Evolutionary conservation across 1,140 invertebrate species (phyloP), one percentile per base, ranked within the genome.

Genomic region (Drosophila busckii): DNA sequence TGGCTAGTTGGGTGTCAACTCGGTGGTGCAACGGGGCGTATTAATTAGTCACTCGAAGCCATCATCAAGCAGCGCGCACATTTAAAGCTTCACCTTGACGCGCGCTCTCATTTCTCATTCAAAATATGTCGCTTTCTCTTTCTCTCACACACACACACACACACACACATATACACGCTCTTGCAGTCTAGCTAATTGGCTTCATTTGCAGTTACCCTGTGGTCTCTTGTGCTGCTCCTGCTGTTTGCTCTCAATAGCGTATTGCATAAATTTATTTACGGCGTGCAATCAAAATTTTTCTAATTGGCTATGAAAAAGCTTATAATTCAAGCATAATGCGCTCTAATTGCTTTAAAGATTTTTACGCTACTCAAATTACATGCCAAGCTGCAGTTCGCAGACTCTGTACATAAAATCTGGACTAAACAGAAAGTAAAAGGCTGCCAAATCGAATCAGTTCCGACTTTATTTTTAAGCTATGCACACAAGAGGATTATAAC

Each of bases 261-360:
- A 34, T 23, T 28, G 4, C 25, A n/a, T 46, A 7, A 16, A 17
- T 17, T 10, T 32, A 15, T 48, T 40, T 60, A 15, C 25, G 37
- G 28, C 20, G 15, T 42, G 62, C 64, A 63, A 34, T 53, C 65
- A 53, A 62, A 61, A 70, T 53, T 70, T n/a, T 78, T 76, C 62
- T 78, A 78, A 78, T 78, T 78, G 73, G 73, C 71, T 80, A 73
- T 78, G 73, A 78, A 78, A n/a, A 80, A 54, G 53, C 78, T 53
- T 68, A 78, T 73, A 73, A 78, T 80, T 80, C 73, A 80, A 80
- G 63, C 80, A 67, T 71, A 46, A 76, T 61, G 65, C 48, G 40
- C 55, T 70, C 65, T 76, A 49, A 62, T 76, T n/a, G n/a, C n/a
- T n/a, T n/a, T n/a, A n/a, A n/a, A n/a, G n/a, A n/a, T n/a, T n/a